Evolutionary conservation across 2,797 vertebrate species (phyloP).

Genomic region (Sternarchorhynchus goeldii): DNA sequence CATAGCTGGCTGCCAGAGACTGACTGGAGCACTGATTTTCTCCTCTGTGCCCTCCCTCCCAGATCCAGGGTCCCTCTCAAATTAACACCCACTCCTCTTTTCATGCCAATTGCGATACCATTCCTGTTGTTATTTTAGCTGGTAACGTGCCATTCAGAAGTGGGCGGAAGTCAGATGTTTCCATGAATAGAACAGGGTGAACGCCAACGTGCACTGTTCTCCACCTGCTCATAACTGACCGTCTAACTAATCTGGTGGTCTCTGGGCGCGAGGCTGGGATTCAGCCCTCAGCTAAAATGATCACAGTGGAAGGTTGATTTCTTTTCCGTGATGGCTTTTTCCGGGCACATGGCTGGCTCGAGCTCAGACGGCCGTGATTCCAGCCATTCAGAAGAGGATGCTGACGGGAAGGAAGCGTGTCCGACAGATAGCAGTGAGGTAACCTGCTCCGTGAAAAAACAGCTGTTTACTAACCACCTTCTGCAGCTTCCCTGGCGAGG

Average conservation of each 20-base stretch:
- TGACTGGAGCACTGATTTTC: slow-evolving; percentile 40
- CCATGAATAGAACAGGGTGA: slow-evolving; percentile 37
- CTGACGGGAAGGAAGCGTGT: slow-evolving; percentile 14
- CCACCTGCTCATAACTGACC: not conserved
- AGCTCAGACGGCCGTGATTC: not conserved
- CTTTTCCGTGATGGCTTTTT: not conserved
- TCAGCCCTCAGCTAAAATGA: too few relatives aligned
- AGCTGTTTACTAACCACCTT: slow-evolving; percentile 31
- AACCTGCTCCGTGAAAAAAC: slow-evolving; percentile 23
- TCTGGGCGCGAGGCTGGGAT: not conserved
- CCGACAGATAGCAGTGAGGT: slow-evolving; percentile 36
- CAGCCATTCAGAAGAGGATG: not conserved
- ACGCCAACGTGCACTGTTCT: not conserved
- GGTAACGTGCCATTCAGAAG: slow-evolving; percentile 44
- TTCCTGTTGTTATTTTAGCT: slow-evolving; percentile 36
- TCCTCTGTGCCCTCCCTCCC: slow-evolving; percentile 24
- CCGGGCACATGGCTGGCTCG: not conserved
- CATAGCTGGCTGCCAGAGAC: slow-evolving; percentile 20
- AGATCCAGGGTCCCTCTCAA: slow-evolving; percentile 35
- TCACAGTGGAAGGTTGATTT: not conserved
- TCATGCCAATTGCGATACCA: slow-evolving; percentile 8
- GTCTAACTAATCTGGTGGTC: not conserved
- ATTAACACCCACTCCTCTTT: slow-evolving; percentile 48
- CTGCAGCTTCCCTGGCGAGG: slow-evolving; percentile 9
- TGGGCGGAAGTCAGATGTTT: slow-evolving; percentile 46